Evolutionary conservation across 2,113 vertebrate species (phyloP), one percentile per base, ranked within the genome.

Genomic region (Balaeniceps rex): DNA sequence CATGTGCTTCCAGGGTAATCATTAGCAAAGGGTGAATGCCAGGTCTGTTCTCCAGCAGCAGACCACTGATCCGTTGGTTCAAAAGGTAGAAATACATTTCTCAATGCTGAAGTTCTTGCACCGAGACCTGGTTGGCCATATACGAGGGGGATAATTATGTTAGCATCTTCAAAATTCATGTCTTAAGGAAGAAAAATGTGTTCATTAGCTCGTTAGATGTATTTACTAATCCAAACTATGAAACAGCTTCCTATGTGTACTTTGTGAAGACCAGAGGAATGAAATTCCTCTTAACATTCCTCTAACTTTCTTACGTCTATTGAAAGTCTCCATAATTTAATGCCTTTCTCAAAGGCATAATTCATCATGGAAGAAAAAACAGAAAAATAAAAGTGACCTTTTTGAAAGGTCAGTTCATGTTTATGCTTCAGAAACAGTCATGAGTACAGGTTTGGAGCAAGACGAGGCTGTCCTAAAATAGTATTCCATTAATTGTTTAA

Each of bases 401-500:
- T 96, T 74, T 74, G 83, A 96, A 96, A 98, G 97, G 97, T 95
- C 93, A 91, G 64, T 68, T 91, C 83, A 55, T 92, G 87, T 94
- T 96, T 97, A 77, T 93, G 87, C 8, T 93, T 87, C 82, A 89
- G 76, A 95, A 93, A 86, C 66, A 78, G 80, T 57, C 76, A 6
- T 7, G 38, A 94, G 77, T 38, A 64, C 64, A 87, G 86, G 89
- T 93, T 90, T 87, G 92, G 92, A 90, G 83, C 89, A 87, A 81
- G 92, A 54, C 2, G 33, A 90, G 83, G 40, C 90, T 93, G 46
- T 84, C 90, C 75, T 93, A 75, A 89, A 96, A 95, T 95, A 96
- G 82, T 68, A 69, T 92, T 94, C 96, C 92, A 96, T 97, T 96
- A 97, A 95, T 93, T 82, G 72, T 94, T 96, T 93, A 64, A 95